Percentiles rank a stretch among this genome's conserved stretches.
phyloP scores from a whole-genome alignment of 1,140 invertebrate species.

The Heliconius hewitsoni region DNA sequence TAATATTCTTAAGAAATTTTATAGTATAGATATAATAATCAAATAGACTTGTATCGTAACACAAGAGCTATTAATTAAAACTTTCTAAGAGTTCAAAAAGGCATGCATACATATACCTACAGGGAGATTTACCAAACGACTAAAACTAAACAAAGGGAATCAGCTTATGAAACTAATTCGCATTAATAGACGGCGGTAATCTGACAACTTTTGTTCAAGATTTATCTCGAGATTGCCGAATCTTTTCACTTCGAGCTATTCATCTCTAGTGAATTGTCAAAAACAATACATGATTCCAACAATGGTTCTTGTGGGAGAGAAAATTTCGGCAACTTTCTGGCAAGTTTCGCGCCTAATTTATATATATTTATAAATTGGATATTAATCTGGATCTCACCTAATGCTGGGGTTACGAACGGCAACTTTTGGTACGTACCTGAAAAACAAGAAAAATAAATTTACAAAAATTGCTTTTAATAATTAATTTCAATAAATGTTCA shows the following conservation, averaged over 20 bases:
- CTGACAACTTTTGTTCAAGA: slow-evolving; percentile 10
- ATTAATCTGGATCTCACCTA: slow-evolving; percentile 4
- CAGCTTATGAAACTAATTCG: slow-evolving; percentile 33
- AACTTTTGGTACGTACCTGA: neutral
- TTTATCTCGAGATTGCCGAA: slow-evolving; percentile 20
- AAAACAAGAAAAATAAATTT: neutral
- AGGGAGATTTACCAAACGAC: neutral
- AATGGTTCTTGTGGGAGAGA: neutral
- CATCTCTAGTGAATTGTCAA: slow-evolving; percentile 27
- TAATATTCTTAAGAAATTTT: no score
- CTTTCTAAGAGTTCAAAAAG: neutral
- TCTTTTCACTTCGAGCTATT: slow-evolving; percentile 23
- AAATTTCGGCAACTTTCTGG: neutral
- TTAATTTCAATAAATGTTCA: no score
- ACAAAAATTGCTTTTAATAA: neutral
- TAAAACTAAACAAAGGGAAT: slow-evolving; percentile 12
- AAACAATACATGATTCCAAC: slow-evolving; percentile 28
- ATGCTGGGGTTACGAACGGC: neutral
- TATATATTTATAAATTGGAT: neutral
- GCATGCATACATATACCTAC: neutral
- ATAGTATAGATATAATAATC: no score
- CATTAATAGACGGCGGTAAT: slow-evolving; percentile 26
- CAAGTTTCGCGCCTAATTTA: slow-evolving; percentile 5
- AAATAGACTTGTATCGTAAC: neutral
- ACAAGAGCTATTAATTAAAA: neutral